Conservation (phyloP, 1,140 invertebrate genomes). For the Drosophila nasuta region DNA sequence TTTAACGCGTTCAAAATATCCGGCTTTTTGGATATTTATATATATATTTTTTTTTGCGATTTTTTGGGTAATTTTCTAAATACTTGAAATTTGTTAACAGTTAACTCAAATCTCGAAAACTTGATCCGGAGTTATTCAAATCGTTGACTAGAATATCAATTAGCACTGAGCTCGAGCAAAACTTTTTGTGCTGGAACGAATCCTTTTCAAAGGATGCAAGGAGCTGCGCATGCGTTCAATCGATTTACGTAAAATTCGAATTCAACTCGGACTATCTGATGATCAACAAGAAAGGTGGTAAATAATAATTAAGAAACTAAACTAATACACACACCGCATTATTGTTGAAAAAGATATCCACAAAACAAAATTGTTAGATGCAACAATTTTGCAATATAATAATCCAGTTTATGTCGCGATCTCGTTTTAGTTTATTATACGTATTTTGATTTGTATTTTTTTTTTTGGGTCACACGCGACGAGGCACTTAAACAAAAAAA, state of each 20-base stretch:
- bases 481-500: conserved; percentile 65
- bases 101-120: conserved; percentile 36
- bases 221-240: background rate
- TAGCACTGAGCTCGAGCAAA: background rate
- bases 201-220: background rate
- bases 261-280: background rate
- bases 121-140: background rate
- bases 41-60: conserved; percentile 11
- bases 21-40: conserved; percentile 6
- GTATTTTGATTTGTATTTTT: background rate
- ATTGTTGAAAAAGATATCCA: conserved; percentile 57
- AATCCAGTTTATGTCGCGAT: conserved; percentile 31
- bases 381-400: conserved; percentile 38
- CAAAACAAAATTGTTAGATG: conserved; percentile 27
- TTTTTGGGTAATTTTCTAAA: conserved; percentile 18
- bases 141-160: conserved; percentile 26
- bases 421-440: conserved; percentile 14
- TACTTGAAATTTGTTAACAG: conserved; percentile 39
- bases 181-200: background rate
- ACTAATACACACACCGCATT: conserved; percentile 81
- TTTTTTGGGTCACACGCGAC: conserved; percentile 21
- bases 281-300: too few relatives aligned
- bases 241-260: conserved; percentile 2
- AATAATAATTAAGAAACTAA: conserved; percentile 48
- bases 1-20: conserved; percentile 32